Evolutionary conservation across 2,888 invertebrate species (phyloP).

Genomic region (Euspilapteryx auroguttella): DNA sequence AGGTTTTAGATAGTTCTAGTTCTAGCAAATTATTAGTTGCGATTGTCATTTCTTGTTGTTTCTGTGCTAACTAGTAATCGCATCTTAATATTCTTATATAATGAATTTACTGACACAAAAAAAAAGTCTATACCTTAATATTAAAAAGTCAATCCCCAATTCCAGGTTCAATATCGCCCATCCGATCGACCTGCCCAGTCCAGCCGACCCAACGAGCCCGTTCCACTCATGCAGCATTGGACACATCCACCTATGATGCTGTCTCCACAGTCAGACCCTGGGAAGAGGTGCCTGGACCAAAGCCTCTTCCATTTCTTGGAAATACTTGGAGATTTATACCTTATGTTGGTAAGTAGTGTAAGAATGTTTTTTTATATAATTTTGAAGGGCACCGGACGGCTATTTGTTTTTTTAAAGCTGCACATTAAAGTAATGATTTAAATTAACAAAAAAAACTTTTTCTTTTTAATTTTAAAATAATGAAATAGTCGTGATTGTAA

Average conservation of each 20-base stretch:
- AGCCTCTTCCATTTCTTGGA: slow-evolving; percentile 60
- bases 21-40: too few relatives aligned
- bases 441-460: neutral
- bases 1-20: too few relatives aligned
- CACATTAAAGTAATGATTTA: neutral
- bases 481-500: too few relatives aligned
- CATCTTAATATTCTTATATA: too few relatives aligned
- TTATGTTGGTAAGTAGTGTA: slow-evolving; percentile 51
- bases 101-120: too few relatives aligned
- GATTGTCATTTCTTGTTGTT: too few relatives aligned
- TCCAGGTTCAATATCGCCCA: slow-evolving; percentile 2
- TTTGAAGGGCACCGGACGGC: neutral
- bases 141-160: too few relatives aligned
- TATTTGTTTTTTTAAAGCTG: neutral
- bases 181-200: slow-evolving; percentile 19
- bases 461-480: too few relatives aligned
- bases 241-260: slow-evolving; percentile 24
- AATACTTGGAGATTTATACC: slow-evolving; percentile 67
- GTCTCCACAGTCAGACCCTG: slow-evolving; percentile 41
- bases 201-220: slow-evolving; percentile 25
- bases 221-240: slow-evolving; percentile 35
- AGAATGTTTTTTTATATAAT: neutral
- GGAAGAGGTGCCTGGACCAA: slow-evolving; percentile 62
- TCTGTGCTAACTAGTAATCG: too few relatives aligned
- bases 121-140: too few relatives aligned